Evolutionary conservation across 1,140 invertebrate genomes (phyloP), one percentile per base, ranked within the genome.

Genomic region (Drosophila ambigua): DNA sequence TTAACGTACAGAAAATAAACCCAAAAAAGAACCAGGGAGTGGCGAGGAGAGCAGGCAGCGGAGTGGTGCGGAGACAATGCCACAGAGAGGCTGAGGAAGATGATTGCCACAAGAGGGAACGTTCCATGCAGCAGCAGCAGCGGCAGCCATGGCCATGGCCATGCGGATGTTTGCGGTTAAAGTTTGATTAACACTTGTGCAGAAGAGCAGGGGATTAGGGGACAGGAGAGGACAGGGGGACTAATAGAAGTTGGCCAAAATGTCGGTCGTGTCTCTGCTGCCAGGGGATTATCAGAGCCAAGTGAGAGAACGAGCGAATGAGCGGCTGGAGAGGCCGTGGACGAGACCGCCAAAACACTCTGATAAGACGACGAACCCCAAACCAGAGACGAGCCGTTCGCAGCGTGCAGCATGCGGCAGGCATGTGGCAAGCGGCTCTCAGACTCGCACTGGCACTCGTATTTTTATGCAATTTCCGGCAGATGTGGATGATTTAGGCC

Each of bases 381-480:
- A 9, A 53, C 31, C 8, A 35, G 31, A 11, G 31, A 8, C 31
- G 26, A 28, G 26, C 6, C 26, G 26, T 28, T 28, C 26, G 6
- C 26, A 16, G 16, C 16, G 16, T 13, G n/a, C 11, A 44, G n/a
- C 20, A 31, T 8, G 28, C 28, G 4, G 23, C 23, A 23, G 2
- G 23, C 23, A 20, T 20, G 20, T 20, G 39, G 31, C 23, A 43
- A 0, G 41, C 53, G 16, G 41, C 41, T 20, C 20, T 20, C 20
- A 13, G 0, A 52, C 26, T 24, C n/a, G n/a, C 3, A 28, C 5
- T 4, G 20, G 20, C 2, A 20, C 31, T 35, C 31, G 35, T 82
- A 87, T 78, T 85, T 62, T 88, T 88, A 83, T 88, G 83, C 83
- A 88, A 88, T 88, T 88, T 88, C 83, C 83, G 83, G 83, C 84